phyloP scores from a whole-genome alignment of 2,888 invertebrate species.

The Alcis repandata region DNA sequence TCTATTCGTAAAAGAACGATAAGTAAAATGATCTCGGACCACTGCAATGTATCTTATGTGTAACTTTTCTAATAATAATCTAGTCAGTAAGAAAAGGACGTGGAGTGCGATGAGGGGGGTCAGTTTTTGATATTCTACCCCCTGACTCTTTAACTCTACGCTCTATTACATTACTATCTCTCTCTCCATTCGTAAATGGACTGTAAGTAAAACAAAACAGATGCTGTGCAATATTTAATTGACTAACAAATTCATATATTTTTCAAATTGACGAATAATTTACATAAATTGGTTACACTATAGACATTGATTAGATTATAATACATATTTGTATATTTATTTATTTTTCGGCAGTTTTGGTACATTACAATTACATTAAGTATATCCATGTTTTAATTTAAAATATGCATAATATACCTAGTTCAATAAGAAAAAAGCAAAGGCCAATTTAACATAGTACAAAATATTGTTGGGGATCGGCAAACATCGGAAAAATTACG shows the following conservation, averaged over 20 bases:
- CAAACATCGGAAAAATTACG: too few relatives aligned
- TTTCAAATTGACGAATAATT: slow-evolving; percentile 62
- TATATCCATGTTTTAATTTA: slow-evolving; percentile 11
- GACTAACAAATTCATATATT: slow-evolving; percentile 73
- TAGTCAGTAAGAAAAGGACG: too few relatives aligned
- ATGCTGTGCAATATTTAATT: slow-evolving; percentile 76
- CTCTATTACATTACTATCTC: too few relatives aligned
- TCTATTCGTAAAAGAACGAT: too few relatives aligned
- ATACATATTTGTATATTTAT: neutral
- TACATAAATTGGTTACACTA: slow-evolving; percentile 44
- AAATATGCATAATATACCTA: neutral
- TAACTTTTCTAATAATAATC: too few relatives aligned
- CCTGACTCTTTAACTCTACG: too few relatives aligned
- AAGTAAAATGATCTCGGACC: too few relatives aligned
- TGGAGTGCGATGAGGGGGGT: too few relatives aligned
- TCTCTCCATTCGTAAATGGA: too few relatives aligned
- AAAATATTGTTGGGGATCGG: too few relatives aligned
- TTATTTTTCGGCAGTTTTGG: slow-evolving; percentile 32
- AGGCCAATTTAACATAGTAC: slow-evolving; percentile 18
- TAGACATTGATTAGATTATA: slow-evolving; percentile 2
- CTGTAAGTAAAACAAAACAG: slow-evolving; percentile 46
- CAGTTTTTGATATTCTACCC: too few relatives aligned
- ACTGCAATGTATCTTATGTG: too few relatives aligned
- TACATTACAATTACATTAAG: slow-evolving; percentile 28
- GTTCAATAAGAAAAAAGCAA: slow-evolving; percentile 2